These are phyloP conservation scores for Aethes cnicana DNA, from an alignment of 2,888 invertebrate species.

Conservation along the genomic window DNA sequence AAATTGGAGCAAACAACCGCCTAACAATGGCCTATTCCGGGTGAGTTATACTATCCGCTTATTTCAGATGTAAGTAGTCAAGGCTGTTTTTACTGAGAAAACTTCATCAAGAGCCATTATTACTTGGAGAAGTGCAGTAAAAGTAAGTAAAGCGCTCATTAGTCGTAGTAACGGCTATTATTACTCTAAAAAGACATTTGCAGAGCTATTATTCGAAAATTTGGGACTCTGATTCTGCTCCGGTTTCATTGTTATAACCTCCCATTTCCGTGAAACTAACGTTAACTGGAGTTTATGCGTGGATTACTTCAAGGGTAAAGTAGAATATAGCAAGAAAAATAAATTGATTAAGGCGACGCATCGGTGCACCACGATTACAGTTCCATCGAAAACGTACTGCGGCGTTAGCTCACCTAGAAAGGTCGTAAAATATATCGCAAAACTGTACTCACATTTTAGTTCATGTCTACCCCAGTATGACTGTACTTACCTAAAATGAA, in stretches of 20 bases:
- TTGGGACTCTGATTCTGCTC: neutral
- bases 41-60: constrained; percentile 36
- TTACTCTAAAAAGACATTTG: constrained; percentile 25
- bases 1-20: constrained; percentile 37
- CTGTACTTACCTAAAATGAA: too few species aligned
- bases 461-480: too few species aligned
- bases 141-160: constrained; percentile 57
- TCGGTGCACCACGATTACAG: too few species aligned
- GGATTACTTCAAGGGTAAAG: too few species aligned
- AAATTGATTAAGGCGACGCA: too few species aligned
- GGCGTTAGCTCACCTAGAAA: too few species aligned
- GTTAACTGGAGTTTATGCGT: too few species aligned
- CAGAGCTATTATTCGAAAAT: constrained; percentile 13
- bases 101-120: constrained; percentile 64
- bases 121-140: constrained; percentile 65
- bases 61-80: constrained; percentile 37
- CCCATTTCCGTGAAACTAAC: neutral
- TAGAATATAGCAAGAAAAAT: too few species aligned
- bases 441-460: too few species aligned
- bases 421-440: too few species aligned
- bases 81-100: constrained; percentile 48
- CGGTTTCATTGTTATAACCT: neutral
- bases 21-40: constrained; percentile 40
- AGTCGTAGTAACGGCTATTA: constrained; percentile 43
- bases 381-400: too few species aligned